Percentiles rank a stretch among this genome's conserved stretches.
phyloP scores from a whole-genome alignment of 2,113 vertebrate species.

The Caranx ignobilis region DNA sequence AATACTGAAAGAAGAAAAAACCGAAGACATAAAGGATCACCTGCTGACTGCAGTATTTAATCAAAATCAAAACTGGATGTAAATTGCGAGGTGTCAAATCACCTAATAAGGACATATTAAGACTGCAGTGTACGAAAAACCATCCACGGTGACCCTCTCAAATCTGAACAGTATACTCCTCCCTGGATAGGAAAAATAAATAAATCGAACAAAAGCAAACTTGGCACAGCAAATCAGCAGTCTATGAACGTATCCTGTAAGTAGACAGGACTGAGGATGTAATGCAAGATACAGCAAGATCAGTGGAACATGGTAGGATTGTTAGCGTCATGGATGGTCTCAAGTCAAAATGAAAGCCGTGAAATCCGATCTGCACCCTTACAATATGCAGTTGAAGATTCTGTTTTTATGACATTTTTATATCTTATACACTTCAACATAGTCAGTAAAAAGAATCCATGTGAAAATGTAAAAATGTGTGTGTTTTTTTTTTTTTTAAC shows the following conservation, averaged over 20 bases:
- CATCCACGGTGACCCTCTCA: no score
- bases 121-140: not conserved
- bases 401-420: constrained; percentile 30
- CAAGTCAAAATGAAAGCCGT: not conserved
- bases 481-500: no score
- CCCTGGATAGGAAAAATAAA: not conserved
- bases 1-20: not conserved
- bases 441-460: constrained; percentile 52
- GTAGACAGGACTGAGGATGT: not conserved
- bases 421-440: constrained; percentile 26
- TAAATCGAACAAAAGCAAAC: not conserved
- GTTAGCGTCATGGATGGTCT: not conserved
- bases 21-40: not conserved
- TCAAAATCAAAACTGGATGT: not conserved
- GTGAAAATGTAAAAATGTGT: constrained; percentile 58
- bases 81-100: not conserved
- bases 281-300: not conserved
- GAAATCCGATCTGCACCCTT: not conserved
- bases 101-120: not conserved
- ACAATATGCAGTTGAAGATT: constrained; percentile 8
- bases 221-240: constrained; percentile 3
- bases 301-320: not conserved
- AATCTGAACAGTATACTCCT: not conserved
- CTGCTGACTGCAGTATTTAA: not conserved
- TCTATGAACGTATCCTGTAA: not conserved